These are phyloP conservation scores for Hyphantria cunea DNA, from an alignment of 1,140 invertebrate genomes.

Conservation along the genomic window DNA sequence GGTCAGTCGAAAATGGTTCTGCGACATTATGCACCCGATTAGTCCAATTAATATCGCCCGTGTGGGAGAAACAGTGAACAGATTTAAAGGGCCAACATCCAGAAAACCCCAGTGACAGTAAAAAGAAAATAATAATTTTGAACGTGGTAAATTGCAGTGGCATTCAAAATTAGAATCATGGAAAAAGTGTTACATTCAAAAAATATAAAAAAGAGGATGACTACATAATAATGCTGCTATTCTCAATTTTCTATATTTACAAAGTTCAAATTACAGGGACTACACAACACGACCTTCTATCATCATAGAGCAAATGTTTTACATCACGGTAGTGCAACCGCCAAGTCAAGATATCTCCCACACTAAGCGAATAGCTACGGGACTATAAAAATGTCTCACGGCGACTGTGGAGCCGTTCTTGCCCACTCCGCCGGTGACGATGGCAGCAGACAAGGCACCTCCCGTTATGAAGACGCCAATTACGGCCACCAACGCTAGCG, in stretches of 20 bases:
- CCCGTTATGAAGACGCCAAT: slow-evolving; percentile 86
- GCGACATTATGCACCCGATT: slow-evolving; percentile 12
- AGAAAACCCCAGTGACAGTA: not conserved
- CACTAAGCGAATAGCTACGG: slow-evolving; percentile 3
- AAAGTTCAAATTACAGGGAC: not conserved
- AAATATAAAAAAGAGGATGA: too few species aligned
- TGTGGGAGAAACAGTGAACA: slow-evolving; percentile 10
- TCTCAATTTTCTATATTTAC: not conserved
- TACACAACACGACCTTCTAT: not conserved
- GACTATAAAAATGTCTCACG: slow-evolving; percentile 83
- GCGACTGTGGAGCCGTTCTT: slow-evolving; percentile 97
- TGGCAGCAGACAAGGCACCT: slow-evolving; percentile 87
- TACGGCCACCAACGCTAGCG: slow-evolving; percentile 87
- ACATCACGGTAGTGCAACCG: not conserved
- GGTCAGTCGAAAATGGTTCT: slow-evolving; percentile 1
- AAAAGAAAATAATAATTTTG: not conserved
- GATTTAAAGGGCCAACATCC: not conserved
- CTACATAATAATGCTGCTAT: not conserved
- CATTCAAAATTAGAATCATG: too few species aligned
- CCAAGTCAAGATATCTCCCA: slow-evolving; percentile 10
- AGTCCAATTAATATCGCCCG: slow-evolving; percentile 10
- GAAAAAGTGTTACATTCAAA: too few species aligned
- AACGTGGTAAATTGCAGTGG: too few species aligned
- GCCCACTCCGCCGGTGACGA: slow-evolving; percentile 96
- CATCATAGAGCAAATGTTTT: too few species aligned